Evolutionary conservation across 30 jellyfish, hydroid and myxozoan genomes (phyloP).

Genomic region (Turritopsis rubra): DNA sequence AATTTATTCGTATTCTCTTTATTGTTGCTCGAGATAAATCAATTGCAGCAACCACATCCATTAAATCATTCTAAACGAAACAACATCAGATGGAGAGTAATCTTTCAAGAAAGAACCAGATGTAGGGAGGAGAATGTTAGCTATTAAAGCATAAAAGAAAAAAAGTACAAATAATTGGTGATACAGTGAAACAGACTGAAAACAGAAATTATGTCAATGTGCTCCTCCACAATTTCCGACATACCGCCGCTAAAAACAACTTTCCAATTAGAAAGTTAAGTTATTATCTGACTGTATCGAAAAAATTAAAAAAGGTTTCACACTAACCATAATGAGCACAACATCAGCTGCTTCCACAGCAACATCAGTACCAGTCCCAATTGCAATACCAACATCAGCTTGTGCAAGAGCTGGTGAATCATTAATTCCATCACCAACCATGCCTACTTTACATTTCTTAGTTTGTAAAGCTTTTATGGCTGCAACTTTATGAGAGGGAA

Average conservation of each 20-base stretch:
- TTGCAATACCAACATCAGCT: conserved; percentile 98
- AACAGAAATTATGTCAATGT: no score
- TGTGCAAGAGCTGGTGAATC: conserved; percentile 99
- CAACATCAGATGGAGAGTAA: no score
- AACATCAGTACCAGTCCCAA: conserved; percentile 98
- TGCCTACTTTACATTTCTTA: conserved; percentile 76
- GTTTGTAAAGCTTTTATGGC: conserved; percentile 71
- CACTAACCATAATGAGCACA: conserved; percentile 72
- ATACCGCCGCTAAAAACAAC: no score
- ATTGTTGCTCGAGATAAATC: conserved; percentile 89
- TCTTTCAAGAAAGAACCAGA: no score
- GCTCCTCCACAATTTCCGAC: no score
- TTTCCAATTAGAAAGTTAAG: no score
- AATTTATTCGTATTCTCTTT: conserved; percentile 69
- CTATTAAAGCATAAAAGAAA: no score
- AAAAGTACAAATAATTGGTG: no score
- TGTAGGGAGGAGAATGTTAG: no score
- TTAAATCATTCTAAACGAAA: conserved; percentile 59
- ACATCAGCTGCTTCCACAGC: conserved; percentile 98
- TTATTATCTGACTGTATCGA: no score
- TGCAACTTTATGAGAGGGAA: conserved; percentile 94
- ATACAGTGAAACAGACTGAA: no score
- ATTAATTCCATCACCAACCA: conserved; percentile 99
- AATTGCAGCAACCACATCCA: conserved; percentile 97
- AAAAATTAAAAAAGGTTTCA: background rate